A percentile compares a stretch with the other conserved stretches of the same genome.
Conservation (phyloP, 2,113 vertebrate genomes). For the Brienomyrus brachyistius region DNA sequence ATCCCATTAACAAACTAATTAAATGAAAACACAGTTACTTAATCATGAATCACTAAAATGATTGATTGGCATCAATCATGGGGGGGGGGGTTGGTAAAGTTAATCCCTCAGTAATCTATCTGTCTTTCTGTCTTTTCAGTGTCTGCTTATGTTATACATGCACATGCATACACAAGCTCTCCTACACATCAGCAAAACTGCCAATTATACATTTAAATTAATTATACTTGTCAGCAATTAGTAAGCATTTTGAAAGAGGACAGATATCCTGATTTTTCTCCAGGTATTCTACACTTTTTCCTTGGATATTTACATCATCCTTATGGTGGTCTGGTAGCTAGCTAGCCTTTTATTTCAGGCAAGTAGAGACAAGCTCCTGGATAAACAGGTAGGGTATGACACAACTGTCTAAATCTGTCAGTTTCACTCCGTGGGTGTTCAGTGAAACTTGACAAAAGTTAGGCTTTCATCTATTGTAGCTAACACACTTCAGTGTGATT, state of each 20-base stretch:
- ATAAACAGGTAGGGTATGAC: constrained; percentile 33
- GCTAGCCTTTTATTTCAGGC: not conserved
- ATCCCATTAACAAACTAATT: not conserved
- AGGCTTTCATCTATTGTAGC: not conserved
- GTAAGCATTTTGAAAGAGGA: not conserved
- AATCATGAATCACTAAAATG: not conserved
- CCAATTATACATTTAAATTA: not conserved
- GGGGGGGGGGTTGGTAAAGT: not conserved
- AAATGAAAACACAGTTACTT: not conserved
- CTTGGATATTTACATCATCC: not conserved
- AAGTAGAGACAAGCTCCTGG: constrained; percentile 34
- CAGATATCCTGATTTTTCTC: not conserved
- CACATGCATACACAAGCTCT: not conserved
- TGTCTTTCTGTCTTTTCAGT: not conserved
- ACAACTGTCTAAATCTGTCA: constrained; percentile 25
- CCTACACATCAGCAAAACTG: not conserved
- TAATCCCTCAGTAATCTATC: not conserved
- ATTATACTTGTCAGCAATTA: not conserved
- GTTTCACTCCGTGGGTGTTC: constrained; percentile 47
- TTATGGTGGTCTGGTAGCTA: constrained; percentile 13
- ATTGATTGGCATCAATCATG: not conserved
- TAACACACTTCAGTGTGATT: not conserved
- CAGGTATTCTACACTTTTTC: not conserved
- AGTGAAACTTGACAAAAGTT: constrained; percentile 26
- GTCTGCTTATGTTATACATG: not conserved